Evolutionary conservation across 1,140 invertebrate species (phyloP).

Genomic region (Pemphigus obesinymphae): DNA sequence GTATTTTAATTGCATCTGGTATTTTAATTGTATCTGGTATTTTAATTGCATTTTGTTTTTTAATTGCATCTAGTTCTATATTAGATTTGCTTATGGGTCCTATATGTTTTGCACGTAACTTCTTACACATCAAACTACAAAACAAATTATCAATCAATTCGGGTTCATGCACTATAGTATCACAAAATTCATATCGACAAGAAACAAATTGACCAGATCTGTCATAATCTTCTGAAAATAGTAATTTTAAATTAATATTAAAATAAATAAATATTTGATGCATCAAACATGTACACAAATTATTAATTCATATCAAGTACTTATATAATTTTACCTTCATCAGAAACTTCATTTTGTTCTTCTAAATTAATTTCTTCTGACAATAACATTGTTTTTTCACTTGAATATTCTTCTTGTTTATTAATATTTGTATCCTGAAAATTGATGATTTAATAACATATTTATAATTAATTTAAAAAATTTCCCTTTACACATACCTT

Average conservation of each 20-base stretch:
- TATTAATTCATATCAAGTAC: background rate
- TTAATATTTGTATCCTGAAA: background rate
- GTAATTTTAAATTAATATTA: background rate
- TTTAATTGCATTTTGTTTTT: too few species aligned
- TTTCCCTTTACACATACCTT: background rate
- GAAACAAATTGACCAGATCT: background rate
- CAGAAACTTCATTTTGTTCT: background rate
- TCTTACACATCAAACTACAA: slow-evolving; percentile 15
- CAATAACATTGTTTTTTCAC: background rate
- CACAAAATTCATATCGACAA: slow-evolving; percentile 16
- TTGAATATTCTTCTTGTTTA: background rate
- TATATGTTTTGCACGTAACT: background rate
- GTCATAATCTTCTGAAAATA: background rate
- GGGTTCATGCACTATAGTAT: slow-evolving; percentile 2
- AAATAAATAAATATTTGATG: too few species aligned
- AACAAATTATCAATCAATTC: slow-evolving; percentile 22
- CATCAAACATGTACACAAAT: background rate
- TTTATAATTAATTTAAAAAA: background rate
- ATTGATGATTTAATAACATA: background rate
- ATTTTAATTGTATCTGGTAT: too few species aligned
- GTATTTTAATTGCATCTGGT: too few species aligned
- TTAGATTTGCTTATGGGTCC: background rate
- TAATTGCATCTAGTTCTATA: too few species aligned
- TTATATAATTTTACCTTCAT: background rate
- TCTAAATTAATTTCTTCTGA: background rate